phyloP scores from a whole-genome alignment of 2,888 invertebrate genomes.

The Girardia tigrina region DNA sequence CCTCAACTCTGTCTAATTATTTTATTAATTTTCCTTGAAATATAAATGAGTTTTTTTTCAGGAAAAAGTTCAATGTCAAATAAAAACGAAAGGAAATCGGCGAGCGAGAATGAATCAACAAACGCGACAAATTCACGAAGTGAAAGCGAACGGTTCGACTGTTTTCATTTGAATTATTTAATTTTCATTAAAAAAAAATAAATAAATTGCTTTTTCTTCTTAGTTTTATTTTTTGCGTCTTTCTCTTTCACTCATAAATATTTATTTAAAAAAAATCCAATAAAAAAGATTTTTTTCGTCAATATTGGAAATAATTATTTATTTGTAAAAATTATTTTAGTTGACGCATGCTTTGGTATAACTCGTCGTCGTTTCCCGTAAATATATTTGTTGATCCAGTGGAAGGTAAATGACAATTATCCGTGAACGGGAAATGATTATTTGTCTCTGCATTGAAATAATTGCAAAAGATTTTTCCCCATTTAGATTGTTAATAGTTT shows the following conservation, averaged over 20 bases:
- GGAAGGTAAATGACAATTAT: conserved; percentile 18
- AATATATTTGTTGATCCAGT: neutral
- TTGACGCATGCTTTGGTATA: conserved; percentile 15
- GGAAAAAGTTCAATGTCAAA: conserved; percentile 36
- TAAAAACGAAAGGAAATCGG: conserved; percentile 31
- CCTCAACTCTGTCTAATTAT: no score
- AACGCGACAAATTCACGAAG: conserved; percentile 33
- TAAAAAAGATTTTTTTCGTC: no score
- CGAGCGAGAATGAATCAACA: conserved; percentile 29
- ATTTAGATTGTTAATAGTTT: neutral
- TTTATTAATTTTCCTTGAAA: neutral
- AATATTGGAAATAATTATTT: neutral
- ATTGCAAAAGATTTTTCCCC: neutral
- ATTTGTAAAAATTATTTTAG: neutral
- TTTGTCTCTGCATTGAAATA: neutral
- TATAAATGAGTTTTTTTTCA: conserved; percentile 30
- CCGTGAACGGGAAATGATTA: conserved; percentile 11
- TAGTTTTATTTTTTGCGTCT: neutral
- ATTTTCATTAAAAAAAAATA: neutral
- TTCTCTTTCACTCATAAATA: no score
- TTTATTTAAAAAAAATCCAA: no score
- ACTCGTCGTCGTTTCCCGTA: neutral
- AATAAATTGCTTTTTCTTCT: neutral
- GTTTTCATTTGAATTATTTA: conserved; percentile 3
- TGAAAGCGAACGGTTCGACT: conserved; percentile 31